Percentiles rank a stretch among this genome's conserved stretches.
These are phyloP conservation scores for Ectemnius continuus DNA, from an alignment of 2,888 invertebrate genomes.

Conservation along the genomic window DNA sequence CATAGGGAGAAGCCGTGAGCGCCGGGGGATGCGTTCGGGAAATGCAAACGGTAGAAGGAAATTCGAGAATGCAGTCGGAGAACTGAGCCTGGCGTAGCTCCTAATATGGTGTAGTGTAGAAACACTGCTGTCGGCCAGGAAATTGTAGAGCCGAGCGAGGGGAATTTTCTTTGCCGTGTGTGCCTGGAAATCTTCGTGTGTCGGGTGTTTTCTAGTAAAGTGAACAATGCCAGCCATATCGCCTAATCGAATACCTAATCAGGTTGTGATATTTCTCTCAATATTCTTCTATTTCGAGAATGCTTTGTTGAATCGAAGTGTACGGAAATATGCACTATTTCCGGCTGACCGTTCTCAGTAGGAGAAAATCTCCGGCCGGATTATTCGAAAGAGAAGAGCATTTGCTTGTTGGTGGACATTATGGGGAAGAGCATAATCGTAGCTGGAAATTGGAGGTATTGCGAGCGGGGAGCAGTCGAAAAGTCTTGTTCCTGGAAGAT, in stretches of 20 bases:
- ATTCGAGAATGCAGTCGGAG: slow-evolving; percentile 26
- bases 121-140: slow-evolving; percentile 28
- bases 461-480: not conserved
- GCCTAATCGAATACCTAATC: too few species aligned
- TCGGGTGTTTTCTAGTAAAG: not conserved
- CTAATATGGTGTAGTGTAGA: slow-evolving; percentile 12
- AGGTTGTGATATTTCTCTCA: too few species aligned
- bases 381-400: not conserved
- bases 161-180: slow-evolving; percentile 7
- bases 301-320: not conserved
- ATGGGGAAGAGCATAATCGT: not conserved
- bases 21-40: not conserved
- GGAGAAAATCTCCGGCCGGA: not conserved
- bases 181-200: not conserved
- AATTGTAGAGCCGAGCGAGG: slow-evolving; percentile 23
- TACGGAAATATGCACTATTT: not conserved
- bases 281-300: not conserved
- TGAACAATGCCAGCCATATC: too few species aligned
- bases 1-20: not conserved
- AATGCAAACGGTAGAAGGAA: slow-evolving; percentile 11
- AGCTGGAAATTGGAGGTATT: not conserved
- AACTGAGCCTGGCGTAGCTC: slow-evolving; percentile 19
- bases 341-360: not conserved
- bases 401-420: not conserved
- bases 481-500: not conserved